Percentiles rank a stretch among this genome's conserved stretches.
Evolutionary conservation across 1,140 invertebrate species (phyloP).

Genomic region (Drosophila nasuta): DNA sequence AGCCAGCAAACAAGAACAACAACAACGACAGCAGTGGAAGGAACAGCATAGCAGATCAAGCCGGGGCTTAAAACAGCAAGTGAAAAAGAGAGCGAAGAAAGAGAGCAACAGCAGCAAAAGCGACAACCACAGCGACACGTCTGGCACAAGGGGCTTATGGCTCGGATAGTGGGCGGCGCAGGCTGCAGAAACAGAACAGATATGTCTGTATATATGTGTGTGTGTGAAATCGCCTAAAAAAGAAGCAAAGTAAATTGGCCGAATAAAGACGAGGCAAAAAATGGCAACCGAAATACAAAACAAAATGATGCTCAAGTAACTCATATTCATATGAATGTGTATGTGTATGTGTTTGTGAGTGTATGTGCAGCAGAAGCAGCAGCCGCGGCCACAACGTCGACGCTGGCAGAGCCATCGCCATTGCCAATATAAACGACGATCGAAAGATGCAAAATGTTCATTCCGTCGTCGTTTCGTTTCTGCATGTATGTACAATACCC

Average conservation of each 20-base stretch:
- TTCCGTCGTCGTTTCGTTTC: conserved; percentile 67
- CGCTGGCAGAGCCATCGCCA: conserved; percentile 45
- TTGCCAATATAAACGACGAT: conserved; percentile 76
- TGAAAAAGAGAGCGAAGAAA: conserved; percentile 8
- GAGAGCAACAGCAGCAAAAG: conserved; percentile 20
- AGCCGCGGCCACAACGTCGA: conserved; percentile 14
- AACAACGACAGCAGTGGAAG: conserved; percentile 1
- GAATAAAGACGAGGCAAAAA: conserved; percentile 48
- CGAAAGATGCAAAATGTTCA: conserved; percentile 82
- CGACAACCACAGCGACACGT: conserved; percentile 51
- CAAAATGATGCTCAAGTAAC: conserved; percentile 75
- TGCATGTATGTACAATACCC: conserved; percentile 38
- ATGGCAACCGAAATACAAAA: conserved; percentile 60
- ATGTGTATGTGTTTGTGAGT: conserved; percentile 32
- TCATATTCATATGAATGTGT: conserved; percentile 56
- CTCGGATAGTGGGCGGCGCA: conserved; percentile 55
- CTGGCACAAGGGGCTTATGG: conserved; percentile 36
- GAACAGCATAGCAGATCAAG: conserved; percentile 38
- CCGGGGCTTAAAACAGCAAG: conserved; percentile 20
- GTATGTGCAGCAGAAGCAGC: conserved; percentile 39
- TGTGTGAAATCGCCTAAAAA: conserved; percentile 63
- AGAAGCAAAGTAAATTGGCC: conserved; percentile 41
- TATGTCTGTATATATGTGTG: conserved; percentile 33
- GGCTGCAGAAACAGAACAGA: conserved; percentile 63
- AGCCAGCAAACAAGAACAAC: conserved; percentile 14